Evolutionary conservation across 2,797 vertebrate genomes (phyloP).

Genomic region (Epinephelus malabaricus): DNA sequence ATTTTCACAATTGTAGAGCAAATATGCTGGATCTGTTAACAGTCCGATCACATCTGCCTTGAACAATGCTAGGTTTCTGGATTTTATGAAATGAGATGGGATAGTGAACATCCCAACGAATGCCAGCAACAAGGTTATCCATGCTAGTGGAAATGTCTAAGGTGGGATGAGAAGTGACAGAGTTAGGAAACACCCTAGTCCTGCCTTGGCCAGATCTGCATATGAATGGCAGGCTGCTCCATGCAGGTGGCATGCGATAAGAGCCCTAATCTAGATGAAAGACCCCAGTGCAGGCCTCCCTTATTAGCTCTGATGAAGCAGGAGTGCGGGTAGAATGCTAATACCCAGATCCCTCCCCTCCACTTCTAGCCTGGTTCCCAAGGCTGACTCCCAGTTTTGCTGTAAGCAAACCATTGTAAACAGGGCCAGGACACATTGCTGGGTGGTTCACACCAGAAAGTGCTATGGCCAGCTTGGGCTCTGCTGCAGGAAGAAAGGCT

Average conservation of each 20-base stretch:
- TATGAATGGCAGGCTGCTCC: slow-evolving; percentile 80
- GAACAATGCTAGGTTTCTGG: slow-evolving; percentile 11
- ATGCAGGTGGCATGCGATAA: slow-evolving; percentile 84
- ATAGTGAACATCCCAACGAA: slow-evolving; percentile 60
- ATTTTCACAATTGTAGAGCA: neutral
- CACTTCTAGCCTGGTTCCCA: slow-evolving; percentile 46
- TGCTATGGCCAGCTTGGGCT: slow-evolving; percentile 44
- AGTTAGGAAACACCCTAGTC: slow-evolving; percentile 72
- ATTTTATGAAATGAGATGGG: slow-evolving; percentile 47
- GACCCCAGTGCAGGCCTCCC: slow-evolving; percentile 75
- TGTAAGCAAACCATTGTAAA: slow-evolving; percentile 71
- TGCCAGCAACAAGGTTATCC: slow-evolving; percentile 60
- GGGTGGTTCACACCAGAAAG: slow-evolving; percentile 62
- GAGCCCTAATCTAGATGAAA: slow-evolving; percentile 85
- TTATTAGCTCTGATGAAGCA: slow-evolving; percentile 82
- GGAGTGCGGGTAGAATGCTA: slow-evolving; percentile 77
- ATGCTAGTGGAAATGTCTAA: slow-evolving; percentile 64
- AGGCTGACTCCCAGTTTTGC: slow-evolving; percentile 54
- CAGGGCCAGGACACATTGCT: slow-evolving; percentile 65
- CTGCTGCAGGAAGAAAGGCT: slow-evolving; percentile 60
- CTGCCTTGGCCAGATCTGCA: slow-evolving; percentile 74
- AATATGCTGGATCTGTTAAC: neutral
- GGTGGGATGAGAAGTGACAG: slow-evolving; percentile 76
- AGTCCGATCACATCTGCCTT: slow-evolving; percentile 12
- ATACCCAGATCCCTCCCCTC: slow-evolving; percentile 69